phyloP scores from a whole-genome alignment of 2,888 invertebrate species.

The Acleris cristana region DNA sequence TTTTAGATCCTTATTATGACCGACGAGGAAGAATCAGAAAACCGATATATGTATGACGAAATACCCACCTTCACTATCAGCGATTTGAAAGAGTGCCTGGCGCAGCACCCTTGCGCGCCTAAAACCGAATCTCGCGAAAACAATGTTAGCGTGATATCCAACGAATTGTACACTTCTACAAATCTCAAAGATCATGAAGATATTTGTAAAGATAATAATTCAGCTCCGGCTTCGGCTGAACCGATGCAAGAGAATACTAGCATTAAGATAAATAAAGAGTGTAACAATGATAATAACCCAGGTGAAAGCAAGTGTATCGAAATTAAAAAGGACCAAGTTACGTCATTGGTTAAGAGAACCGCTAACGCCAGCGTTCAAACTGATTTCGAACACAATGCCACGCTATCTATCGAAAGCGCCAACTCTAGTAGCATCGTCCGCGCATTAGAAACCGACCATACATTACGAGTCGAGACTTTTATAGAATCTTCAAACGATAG shows the following conservation, averaged over 20 bases:
- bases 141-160: background rate
- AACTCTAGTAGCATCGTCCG: constrained; percentile 47
- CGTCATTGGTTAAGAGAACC: constrained; percentile 38
- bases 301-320: background rate
- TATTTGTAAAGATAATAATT: background rate
- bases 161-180: background rate
- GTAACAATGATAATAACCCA: background rate
- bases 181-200: background rate
- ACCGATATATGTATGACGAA: constrained; percentile 42
- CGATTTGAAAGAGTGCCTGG: constrained; percentile 50
- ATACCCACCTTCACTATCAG: constrained; percentile 50
- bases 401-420: constrained; percentile 37
- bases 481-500: constrained; percentile 26
- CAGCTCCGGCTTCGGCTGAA: background rate
- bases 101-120: background rate
- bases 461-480: background rate
- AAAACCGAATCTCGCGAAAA: constrained; percentile 1
- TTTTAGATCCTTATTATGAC: constrained; percentile 59
- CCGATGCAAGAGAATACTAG: background rate
- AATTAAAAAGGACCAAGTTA: constrained; percentile 17
- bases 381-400: constrained; percentile 33
- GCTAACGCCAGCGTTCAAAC: constrained; percentile 55
- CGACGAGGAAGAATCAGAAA: constrained; percentile 50
- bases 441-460: constrained; percentile 42
- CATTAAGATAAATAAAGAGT: background rate